Percentiles rank a stretch among this genome's conserved stretches.
These are phyloP conservation scores for Glaucidium brasilianum DNA, from an alignment of 2,113 vertebrate genomes.

Conservation along the genomic window DNA sequence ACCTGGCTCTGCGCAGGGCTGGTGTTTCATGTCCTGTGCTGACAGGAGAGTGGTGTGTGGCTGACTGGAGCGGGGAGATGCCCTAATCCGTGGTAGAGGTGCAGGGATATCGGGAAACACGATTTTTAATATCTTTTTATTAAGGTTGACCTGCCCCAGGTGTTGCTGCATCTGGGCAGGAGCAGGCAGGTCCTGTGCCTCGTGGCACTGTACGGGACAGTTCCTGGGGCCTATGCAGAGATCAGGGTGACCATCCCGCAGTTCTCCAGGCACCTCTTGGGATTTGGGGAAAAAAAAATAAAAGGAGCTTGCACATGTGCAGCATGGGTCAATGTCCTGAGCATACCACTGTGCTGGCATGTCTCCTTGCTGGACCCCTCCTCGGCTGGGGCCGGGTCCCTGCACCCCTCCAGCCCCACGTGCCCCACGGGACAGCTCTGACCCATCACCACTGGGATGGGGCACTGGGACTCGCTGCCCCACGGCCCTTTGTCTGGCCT, in stretches of 20 bases:
- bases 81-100: background rate
- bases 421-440: background rate
- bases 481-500: background rate
- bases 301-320: background rate
- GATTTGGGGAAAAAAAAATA: background rate
- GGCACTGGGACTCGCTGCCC: fast-evolving
- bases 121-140: background rate
- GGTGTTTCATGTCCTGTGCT: background rate
- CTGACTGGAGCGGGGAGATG: background rate
- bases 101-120: background rate
- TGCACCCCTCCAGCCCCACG: background rate
- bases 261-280: background rate
- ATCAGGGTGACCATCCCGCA: background rate
- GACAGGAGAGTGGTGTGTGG: background rate
- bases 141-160: background rate
- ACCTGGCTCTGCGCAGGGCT: background rate
- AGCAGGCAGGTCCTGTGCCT: background rate
- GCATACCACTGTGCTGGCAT: background rate
- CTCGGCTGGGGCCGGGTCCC: background rate
- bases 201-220: fast-evolving
- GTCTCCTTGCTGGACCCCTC: background rate
- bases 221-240: background rate
- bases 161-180: background rate
- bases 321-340: background rate
- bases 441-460: fast-evolving